Evolutionary conservation across 23 tunicate genomes (phyloP).

Genomic region (Halocynthia aurantium): DNA sequence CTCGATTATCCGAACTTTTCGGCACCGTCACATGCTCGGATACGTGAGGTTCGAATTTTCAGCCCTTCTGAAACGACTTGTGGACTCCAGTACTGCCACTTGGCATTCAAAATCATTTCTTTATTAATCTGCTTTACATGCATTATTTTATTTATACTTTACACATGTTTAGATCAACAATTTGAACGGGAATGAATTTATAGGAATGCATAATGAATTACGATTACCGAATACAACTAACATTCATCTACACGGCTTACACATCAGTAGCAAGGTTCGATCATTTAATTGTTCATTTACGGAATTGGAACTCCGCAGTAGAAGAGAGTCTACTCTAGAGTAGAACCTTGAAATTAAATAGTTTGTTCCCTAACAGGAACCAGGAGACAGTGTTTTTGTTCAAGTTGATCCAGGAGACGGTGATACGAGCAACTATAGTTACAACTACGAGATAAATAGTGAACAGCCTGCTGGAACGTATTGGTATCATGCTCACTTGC

Average conservation of each 20-base stretch:
- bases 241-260: not conserved
- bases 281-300: not conserved
- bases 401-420: conserved; percentile 4
- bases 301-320: too few species aligned
- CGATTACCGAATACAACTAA: conserved; percentile 1
- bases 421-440: not conserved
- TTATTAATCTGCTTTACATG: too few species aligned
- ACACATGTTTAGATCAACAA: not conserved
- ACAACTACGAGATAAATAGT: not conserved
- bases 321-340: too few species aligned
- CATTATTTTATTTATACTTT: too few species aligned
- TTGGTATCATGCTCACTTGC: conserved; percentile 23
- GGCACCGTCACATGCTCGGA: too few species aligned
- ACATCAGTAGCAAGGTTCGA: not conserved
- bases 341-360: not conserved
- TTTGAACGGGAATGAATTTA: not conserved
- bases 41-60: too few species aligned
- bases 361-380: not conserved
- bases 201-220: not conserved
- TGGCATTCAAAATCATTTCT: too few species aligned
- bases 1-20: too few species aligned
- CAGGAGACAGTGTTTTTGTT: conserved; percentile 12
- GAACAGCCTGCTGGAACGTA: conserved; percentile 20
- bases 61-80: too few species aligned
- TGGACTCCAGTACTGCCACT: too few species aligned